These are phyloP conservation scores for Trogon melanurus DNA, from an alignment of 2,113 vertebrate species.

Conservation along the genomic window DNA sequence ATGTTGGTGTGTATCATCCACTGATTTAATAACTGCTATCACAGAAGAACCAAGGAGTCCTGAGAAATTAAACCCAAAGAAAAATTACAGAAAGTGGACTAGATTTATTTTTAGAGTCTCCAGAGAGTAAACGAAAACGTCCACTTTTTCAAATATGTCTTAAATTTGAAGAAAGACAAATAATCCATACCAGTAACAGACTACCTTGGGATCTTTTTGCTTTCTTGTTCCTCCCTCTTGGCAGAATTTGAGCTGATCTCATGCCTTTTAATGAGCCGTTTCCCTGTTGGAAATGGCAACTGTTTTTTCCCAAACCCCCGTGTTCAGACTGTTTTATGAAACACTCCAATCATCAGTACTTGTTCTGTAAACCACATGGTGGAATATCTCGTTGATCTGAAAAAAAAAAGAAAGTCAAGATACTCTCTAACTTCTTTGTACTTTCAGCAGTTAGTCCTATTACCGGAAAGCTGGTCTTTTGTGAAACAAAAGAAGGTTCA, in stretches of 20 bases:
- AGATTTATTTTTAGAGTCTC: conserved; percentile 1
- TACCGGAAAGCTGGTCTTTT: background rate
- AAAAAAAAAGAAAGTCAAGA: background rate
- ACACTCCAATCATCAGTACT: background rate
- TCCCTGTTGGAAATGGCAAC: conserved; percentile 23
- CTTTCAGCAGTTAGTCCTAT: background rate
- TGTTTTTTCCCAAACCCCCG: background rate
- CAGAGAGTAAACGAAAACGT: background rate
- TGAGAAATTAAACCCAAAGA: background rate
- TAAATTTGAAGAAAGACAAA: conserved; percentile 30
- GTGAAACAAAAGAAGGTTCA: background rate
- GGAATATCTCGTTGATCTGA: background rate
- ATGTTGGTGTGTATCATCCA: background rate
- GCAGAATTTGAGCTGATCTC: conserved; percentile 13
- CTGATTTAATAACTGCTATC: background rate
- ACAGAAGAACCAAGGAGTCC: background rate
- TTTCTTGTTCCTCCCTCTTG: conserved; percentile 11
- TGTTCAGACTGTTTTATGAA: conserved; percentile 5
- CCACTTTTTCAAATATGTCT: background rate
- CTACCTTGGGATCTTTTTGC: background rate
- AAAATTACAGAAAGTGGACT: background rate
- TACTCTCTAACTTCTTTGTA: background rate
- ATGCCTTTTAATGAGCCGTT: conserved; percentile 15
- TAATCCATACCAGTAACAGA: background rate
- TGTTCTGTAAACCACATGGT: background rate